Evolutionary conservation across 2,888 invertebrate genomes (phyloP).

Genomic region (Ectemnius cavifrons): DNA sequence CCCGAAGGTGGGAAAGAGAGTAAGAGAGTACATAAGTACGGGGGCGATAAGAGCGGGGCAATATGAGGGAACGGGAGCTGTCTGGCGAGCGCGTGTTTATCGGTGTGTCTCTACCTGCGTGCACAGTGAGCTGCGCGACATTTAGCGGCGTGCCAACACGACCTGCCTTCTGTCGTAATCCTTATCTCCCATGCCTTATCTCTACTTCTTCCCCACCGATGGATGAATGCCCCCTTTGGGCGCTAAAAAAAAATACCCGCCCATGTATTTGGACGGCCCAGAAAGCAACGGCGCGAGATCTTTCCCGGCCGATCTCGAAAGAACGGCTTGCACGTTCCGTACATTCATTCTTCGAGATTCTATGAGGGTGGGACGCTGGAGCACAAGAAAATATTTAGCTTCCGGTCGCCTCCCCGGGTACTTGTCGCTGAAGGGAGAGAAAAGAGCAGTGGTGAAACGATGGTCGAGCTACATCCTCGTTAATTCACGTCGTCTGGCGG

Average conservation of each 20-base stretch:
- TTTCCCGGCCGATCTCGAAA: neutral
- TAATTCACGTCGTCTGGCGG: conserved; percentile 38
- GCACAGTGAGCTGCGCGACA: neutral
- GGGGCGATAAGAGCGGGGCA: too few relatives aligned
- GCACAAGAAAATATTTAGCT: neutral
- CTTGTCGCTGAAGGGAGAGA: neutral
- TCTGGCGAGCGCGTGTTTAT: neutral
- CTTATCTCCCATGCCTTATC: conserved; percentile 39
- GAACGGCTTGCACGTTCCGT: neutral
- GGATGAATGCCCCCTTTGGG: neutral
- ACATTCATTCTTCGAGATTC: neutral
- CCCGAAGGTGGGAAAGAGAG: too few relatives aligned
- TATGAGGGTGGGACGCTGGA: neutral
- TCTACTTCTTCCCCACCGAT: conserved; percentile 14
- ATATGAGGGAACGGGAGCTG: neutral
- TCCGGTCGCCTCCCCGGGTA: neutral
- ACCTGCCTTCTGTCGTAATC: conserved; percentile 21
- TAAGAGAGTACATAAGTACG: too few relatives aligned
- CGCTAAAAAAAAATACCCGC: neutral
- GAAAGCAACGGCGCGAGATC: neutral
- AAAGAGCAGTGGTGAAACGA: neutral
- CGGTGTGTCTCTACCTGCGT: too few relatives aligned
- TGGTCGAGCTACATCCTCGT: conserved; percentile 2
- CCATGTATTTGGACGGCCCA: neutral
- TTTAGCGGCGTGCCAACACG: conserved; percentile 10